Conservation (phyloP, 2,888 invertebrate species). For the Strigamia crassipes region DNA sequence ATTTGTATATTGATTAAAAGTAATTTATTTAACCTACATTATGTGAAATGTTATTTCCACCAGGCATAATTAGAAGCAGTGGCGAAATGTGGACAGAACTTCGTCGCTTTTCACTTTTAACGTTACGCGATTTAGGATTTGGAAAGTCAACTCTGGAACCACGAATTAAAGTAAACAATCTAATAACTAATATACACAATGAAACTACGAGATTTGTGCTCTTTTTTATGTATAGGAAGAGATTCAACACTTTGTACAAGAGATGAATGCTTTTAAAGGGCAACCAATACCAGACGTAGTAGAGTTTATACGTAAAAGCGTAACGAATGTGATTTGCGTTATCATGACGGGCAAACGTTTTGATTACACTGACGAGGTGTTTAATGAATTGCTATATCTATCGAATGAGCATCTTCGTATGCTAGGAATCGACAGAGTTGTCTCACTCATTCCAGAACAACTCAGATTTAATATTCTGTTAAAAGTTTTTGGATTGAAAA, state of each 20-base stretch:
- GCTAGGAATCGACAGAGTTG: neutral
- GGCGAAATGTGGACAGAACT: neutral
- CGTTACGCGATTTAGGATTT: neutral
- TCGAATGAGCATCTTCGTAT: neutral
- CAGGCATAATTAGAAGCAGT: neutral
- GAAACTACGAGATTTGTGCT: neutral
- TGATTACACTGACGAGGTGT: neutral
- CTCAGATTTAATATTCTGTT: neutral
- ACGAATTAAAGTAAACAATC: neutral
- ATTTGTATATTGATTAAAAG: neutral
- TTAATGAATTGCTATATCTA: neutral
- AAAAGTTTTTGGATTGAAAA: neutral
- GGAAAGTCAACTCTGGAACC: neutral
- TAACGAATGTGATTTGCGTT: neutral
- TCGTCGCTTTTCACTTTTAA: neutral
- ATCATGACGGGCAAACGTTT: neutral
- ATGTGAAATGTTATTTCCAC: neutral
- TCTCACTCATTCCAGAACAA: neutral
- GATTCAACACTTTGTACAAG: neutral
- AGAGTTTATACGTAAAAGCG: neutral
- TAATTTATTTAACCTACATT: neutral
- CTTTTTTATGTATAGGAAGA: neutral
- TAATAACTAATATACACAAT: neutral
- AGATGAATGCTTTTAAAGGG: neutral
- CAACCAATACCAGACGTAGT: neutral